Evolutionary conservation across 2,797 vertebrate genomes (phyloP), one percentile per base, ranked within the genome.

Genomic region (Nannoperca obscura): DNA sequence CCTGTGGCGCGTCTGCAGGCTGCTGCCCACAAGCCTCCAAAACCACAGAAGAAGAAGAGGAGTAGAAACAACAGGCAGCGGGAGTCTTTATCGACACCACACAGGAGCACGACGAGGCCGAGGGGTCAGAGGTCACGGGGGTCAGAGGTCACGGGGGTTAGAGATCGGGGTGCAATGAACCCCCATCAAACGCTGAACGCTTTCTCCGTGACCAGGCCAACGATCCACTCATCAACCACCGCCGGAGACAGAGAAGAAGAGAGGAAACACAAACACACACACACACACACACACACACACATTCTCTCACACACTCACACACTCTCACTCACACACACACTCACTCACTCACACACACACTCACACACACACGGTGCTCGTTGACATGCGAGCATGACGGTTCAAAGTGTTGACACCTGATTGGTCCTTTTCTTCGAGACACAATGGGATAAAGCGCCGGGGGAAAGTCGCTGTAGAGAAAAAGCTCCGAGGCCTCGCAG

Each of bases 191-290:
- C 50, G 57, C 74, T 53, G 40, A 72, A 65, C 7, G 9, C n/a
- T 0, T 34, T n/a, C 64, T 71, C 19, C 81, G 71, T 87, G 86
- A 84, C 57, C 42, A 1, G 32, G 67, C 47, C 27, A 4, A 27
- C 27, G 4, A 58, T 59, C 15, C 1, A 5, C 64, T 87, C 78
- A 88, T 88, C 86, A 85, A 49, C n/a, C 7, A 7, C 77, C 60
- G 17, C 27, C 17, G 5, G 47, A 13, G 60, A 44, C 1, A 1
- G 4, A 42, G 27, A 34, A 46, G 6, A 53, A 42, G 2, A 1
- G 6, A 40, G 36, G 22, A 40, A 7, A 49, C 27, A 53, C 11
- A 32, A 17, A 74, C 32, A n/a, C n/a, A n/a, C 24, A 34, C 20
- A 49, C 50, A 64, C 40, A 47, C 40, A 22, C 44, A 34, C 53